Conservation (phyloP, 2,797 vertebrate genomes). For the Eleutherodactylus coqui region DNA sequence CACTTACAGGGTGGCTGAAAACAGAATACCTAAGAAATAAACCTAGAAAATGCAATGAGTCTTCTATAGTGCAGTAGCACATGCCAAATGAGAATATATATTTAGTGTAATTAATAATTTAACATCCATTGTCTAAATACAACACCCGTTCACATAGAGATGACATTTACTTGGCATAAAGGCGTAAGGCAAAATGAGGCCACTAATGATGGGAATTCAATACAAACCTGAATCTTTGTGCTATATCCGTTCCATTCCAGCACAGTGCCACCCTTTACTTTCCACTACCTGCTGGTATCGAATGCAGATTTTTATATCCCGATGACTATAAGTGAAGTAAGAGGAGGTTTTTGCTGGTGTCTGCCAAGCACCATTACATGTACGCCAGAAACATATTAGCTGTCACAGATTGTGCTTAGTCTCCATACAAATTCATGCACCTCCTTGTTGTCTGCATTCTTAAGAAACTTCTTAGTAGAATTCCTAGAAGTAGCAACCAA, state of each 20-base stretch:
- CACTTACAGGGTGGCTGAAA: no score
- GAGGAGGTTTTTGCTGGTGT: background rate
- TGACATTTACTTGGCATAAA: background rate
- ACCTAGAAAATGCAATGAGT: background rate
- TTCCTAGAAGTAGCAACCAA: conserved; percentile 21
- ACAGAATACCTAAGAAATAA: background rate
- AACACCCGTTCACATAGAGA: background rate
- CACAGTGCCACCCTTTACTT: background rate
- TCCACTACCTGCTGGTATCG: background rate
- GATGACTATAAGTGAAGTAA: background rate
- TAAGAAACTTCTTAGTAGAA: background rate
- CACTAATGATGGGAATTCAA: background rate
- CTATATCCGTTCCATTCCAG: accelerated
- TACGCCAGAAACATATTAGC: background rate
- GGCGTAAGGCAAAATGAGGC: background rate
- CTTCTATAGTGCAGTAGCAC: background rate
- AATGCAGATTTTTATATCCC: background rate
- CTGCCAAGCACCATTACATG: background rate
- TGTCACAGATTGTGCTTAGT: background rate
- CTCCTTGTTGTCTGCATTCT: background rate
- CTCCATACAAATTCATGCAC: conserved; percentile 31
- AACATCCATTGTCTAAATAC: background rate
- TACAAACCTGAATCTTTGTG: background rate
- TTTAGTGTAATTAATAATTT: background rate
- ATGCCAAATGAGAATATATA: background rate